These are phyloP conservation scores for Ambastaia sidthimunki DNA, from an alignment of 2,797 vertebrate species.

Conservation along the genomic window DNA sequence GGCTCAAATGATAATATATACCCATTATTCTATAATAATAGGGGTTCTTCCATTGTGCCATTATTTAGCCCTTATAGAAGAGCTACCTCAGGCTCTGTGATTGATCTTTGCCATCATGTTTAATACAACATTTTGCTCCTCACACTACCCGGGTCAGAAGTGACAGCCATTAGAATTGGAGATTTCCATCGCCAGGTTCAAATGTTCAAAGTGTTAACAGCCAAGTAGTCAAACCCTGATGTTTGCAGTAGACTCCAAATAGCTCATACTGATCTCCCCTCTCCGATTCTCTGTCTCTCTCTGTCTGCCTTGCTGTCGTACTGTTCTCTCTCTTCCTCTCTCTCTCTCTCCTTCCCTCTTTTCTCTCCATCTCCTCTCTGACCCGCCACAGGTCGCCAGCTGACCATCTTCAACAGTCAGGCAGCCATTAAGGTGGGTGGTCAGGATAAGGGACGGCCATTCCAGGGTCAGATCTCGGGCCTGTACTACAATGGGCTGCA, in stretches of 20 bases:
- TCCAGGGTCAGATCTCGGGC: conserved; percentile 96
- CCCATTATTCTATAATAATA: conserved; percentile 51
- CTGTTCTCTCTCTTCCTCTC: conserved; percentile 45
- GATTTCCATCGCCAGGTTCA: conserved; percentile 46
- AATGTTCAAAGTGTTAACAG: conserved; percentile 57
- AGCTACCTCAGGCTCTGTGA: conserved; percentile 43
- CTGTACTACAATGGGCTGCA: conserved; percentile 97
- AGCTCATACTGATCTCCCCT: conserved; percentile 29
- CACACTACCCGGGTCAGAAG: conserved; percentile 34
- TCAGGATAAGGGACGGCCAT: conserved; percentile 88
- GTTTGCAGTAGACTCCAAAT: not conserved
- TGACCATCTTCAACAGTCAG: conserved; percentile 98
- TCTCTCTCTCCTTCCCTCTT: conserved; percentile 58
- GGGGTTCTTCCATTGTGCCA: conserved; percentile 17
- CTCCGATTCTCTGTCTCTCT: conserved; percentile 46
- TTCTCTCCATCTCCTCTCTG: conserved; percentile 32
- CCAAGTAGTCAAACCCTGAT: conserved; percentile 40
- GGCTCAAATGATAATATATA: conserved; percentile 48
- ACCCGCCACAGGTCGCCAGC: conserved; percentile 85
- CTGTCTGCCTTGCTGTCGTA: conserved; percentile 41
- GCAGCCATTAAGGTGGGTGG: conserved; percentile 94
- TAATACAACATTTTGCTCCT: conserved; percentile 46
- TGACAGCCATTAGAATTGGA: conserved; percentile 42
- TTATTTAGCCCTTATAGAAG: conserved; percentile 14
- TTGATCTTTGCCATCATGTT: conserved; percentile 51